A percentile compares a stretch with the other conserved stretches of the same genome.
phyloP scores from a whole-genome alignment of 2,888 invertebrate species.

The Spodoptera picta region DNA sequence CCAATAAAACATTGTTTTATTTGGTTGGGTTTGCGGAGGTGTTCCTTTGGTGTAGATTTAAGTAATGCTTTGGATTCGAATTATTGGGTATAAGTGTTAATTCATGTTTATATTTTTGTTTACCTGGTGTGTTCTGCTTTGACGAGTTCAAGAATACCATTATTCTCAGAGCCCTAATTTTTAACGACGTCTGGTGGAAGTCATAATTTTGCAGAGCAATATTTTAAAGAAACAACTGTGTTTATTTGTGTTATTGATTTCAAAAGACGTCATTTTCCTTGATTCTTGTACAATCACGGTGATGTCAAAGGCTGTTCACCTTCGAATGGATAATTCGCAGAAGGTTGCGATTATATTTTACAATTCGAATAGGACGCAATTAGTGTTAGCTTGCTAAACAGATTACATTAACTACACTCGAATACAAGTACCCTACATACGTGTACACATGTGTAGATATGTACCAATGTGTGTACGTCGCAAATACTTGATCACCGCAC shows the following conservation, averaged over 20 bases:
- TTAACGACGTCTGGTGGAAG: neutral
- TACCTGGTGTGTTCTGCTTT: conserved; percentile 1
- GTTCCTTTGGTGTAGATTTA: conserved; percentile 14
- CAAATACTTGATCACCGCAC: conserved; percentile 27
- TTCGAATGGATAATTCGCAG: conserved; percentile 26
- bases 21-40: conserved; percentile 22
- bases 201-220: neutral
- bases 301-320: conserved; percentile 26
- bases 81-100: neutral
- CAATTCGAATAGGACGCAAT: conserved; percentile 27
- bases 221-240: neutral
- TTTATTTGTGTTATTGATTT: neutral
- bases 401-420: conserved; percentile 36
- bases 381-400: conserved; percentile 38
- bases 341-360: conserved; percentile 13
- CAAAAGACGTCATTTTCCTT: conserved; percentile 9
- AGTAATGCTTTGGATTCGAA: neutral
- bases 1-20: conserved; percentile 27
- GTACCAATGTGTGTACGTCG: conserved; percentile 6
- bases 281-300: conserved; percentile 11
- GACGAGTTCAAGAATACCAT: neutral
- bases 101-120: neutral
- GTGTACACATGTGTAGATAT: conserved; percentile 5
- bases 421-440: conserved; percentile 24
- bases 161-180: neutral